Conservation (phyloP, 2,888 invertebrate species). For the Apodemia hepburni region DNA sequence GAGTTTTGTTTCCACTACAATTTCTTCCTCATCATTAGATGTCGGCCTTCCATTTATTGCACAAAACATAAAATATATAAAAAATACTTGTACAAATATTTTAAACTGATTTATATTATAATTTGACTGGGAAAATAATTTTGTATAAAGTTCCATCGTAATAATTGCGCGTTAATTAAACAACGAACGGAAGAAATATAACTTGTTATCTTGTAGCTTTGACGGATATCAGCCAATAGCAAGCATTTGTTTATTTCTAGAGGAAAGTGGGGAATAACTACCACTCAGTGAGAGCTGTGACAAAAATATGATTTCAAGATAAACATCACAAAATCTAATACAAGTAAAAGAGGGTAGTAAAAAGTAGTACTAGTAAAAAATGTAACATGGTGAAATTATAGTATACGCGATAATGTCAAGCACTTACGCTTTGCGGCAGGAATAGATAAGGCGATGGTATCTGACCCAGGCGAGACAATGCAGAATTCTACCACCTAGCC, state of each 20-base stretch:
- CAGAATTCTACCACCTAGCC: too few species aligned
- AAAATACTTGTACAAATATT: background rate
- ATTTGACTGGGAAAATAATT: background rate
- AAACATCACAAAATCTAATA: background rate
- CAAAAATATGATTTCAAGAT: background rate
- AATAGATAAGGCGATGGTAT: too few species aligned
- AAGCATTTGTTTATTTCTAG: background rate
- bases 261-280: background rate
- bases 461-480: too few species aligned
- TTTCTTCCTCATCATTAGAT: background rate
- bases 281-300: background rate
- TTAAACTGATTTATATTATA: background rate
- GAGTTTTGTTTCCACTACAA: background rate
- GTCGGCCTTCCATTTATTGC: background rate
- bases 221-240: background rate
- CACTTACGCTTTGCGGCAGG: too few species aligned
- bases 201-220: constrained; percentile 8
- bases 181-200: constrained; percentile 4
- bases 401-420: too few species aligned
- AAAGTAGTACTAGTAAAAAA: too few species aligned
- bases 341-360: too few species aligned
- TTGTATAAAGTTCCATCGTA: constrained; percentile 2
- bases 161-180: background rate
- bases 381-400: too few species aligned
- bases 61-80: background rate